Evolutionary conservation across 1,140 invertebrate species (phyloP), one percentile per base, ranked within the genome.

Genomic region (Sitodiplosis mosellana): DNA sequence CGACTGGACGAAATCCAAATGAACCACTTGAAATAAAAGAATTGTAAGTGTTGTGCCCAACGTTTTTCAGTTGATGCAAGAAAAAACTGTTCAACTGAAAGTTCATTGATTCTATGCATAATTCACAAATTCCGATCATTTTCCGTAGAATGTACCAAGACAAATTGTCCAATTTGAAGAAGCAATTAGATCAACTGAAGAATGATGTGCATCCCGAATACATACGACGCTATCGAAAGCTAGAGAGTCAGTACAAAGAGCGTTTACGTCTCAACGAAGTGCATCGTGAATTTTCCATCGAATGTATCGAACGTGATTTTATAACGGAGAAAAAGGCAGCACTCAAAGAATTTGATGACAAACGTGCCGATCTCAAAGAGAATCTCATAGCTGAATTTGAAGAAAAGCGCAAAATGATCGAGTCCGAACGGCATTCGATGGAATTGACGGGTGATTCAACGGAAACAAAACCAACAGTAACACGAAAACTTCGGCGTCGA

Each of bases 341-440:
- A 2, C 78, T 74, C 1, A 84, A 87, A 65, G 91, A 96, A 56
- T 92, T 90, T 73, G 89, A 96, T 64, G 90, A 96, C 55, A 94
- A 95, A 60, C 92, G 92, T 61, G 55, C 58, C 53, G 91, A 95
- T 60, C 66, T 97, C 11, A 80, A 83, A 57, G 91, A 95, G 62
- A 90, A 81, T 67, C 62, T 98, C 14, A 71, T 96, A 11, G 74
- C 78, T 33, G 91, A 95, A 60, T 81, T 95, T 61, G 91, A 95
- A 61, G 92, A 96, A 51, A 93, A 93, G 57, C 74, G 82, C 55
- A 82, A 83, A 55, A 75, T 81, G 52, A 87, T 96, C 52, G 91
- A 96, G 66, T 75, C 75, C 52, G 92, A 96, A 61, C 66, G 87
- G 44, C 78, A 78, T 52, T 83, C 76, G 37, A 78, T 92, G 69